Conservation (phyloP, 2,888 invertebrate genomes). For the Hirtodrosophila trivittata region DNA sequence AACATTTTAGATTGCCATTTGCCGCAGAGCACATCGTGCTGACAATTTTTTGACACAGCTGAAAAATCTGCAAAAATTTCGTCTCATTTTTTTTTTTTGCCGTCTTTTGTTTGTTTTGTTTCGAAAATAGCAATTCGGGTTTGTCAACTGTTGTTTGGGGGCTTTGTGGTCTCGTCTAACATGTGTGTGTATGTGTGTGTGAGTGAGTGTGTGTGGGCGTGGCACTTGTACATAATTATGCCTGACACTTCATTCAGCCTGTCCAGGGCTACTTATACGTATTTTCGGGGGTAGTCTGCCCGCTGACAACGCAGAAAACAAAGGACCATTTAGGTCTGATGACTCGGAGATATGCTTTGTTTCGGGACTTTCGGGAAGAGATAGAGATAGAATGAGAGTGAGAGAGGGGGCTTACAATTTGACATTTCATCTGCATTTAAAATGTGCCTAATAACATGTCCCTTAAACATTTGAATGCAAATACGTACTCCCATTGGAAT, state of each 20-base stretch:
- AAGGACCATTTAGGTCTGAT: slow-evolving; percentile 33
- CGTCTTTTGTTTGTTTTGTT: slow-evolving; percentile 49
- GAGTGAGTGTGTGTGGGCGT: slow-evolving; percentile 54
- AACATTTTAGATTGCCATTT: slow-evolving; percentile 63
- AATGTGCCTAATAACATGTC: slow-evolving; percentile 22
- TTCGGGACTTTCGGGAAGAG: neutral
- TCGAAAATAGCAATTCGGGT: slow-evolving; percentile 66
- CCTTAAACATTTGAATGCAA: neutral
- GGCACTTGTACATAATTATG: slow-evolving; percentile 68
- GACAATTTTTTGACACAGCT: slow-evolving; percentile 79
- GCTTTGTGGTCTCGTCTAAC: slow-evolving; percentile 26
- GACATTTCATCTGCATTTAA: slow-evolving; percentile 62
- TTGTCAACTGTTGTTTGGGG: slow-evolving; percentile 56
- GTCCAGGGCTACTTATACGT: slow-evolving; percentile 56
- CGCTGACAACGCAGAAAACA: slow-evolving; percentile 39
- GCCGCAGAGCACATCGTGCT: slow-evolving; percentile 59
- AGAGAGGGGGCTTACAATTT: slow-evolving; percentile 41
- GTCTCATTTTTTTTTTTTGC: slow-evolving; percentile 38
- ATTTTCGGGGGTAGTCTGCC: slow-evolving; percentile 11
- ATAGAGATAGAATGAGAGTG: neutral
- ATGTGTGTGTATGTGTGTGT: slow-evolving; percentile 20
- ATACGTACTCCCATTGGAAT: too few relatives aligned
- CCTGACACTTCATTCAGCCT: slow-evolving; percentile 62
- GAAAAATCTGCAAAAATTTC: slow-evolving; percentile 74
- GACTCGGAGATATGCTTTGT: slow-evolving; percentile 19